phyloP scores from a whole-genome alignment of 2,113 vertebrate genomes.

The Ailuropoda melanoleuca region DNA sequence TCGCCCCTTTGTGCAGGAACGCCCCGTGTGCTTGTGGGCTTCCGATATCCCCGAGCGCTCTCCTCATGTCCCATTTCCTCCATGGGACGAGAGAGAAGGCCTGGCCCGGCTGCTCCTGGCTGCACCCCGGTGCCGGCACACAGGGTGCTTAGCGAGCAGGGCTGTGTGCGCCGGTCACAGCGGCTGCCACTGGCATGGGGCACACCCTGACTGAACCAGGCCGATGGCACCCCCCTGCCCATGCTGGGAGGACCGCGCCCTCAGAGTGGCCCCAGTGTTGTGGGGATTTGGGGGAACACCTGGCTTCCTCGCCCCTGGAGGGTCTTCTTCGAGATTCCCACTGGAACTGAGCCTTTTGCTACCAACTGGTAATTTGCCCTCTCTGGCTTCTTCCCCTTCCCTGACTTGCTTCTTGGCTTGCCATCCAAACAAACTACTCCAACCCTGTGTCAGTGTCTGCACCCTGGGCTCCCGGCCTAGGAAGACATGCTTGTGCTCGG shows the following conservation, averaged over 20 bases:
- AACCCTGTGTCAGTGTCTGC: neutral
- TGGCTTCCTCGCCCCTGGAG: neutral
- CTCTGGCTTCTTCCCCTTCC: too few relatives aligned
- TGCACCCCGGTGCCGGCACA: neutral
- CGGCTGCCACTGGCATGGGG: fast-evolving
- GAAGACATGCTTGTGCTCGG: fast-evolving
- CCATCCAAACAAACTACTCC: too few relatives aligned
- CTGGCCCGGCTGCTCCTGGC: neutral
- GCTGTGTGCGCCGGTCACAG: neutral
- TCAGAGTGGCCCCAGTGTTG: fast-evolving
- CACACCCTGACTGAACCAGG: neutral
- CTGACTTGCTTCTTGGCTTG: too few relatives aligned
- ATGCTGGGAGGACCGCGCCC: neutral
- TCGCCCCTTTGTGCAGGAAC: neutral
- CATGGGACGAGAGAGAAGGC: too few relatives aligned
- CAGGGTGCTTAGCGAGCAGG: fast-evolving
- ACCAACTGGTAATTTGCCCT: neutral
- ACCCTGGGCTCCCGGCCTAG: neutral
- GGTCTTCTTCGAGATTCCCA: neutral
- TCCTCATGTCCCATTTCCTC: fast-evolving
- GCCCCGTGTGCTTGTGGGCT: fast-evolving
- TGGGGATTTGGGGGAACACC: too few relatives aligned
- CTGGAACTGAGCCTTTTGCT: fast-evolving
- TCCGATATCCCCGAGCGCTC: fast-evolving
- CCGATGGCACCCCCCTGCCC: fast-evolving